Conservation (phyloP, 2,113 vertebrate species). For the Xiphophorus hellerii region DNA sequence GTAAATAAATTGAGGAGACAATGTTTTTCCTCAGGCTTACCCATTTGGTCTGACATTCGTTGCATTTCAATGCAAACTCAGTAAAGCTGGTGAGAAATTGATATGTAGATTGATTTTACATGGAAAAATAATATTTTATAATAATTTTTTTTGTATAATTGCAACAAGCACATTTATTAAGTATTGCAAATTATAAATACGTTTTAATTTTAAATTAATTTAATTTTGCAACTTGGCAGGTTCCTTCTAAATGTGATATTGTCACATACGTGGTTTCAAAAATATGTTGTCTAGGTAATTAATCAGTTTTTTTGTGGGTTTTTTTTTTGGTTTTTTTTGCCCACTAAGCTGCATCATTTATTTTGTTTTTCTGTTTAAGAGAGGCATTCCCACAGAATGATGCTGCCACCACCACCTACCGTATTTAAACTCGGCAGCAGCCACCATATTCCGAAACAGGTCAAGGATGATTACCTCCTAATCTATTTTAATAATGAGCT, state of each 20-base stretch:
- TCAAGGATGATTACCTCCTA: neutral
- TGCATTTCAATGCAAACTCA: neutral
- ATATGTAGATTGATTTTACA: neutral
- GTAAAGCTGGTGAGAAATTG: neutral
- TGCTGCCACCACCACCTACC: neutral
- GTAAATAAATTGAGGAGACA: neutral
- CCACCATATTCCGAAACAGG: neutral
- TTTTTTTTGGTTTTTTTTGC: too few relatives aligned
- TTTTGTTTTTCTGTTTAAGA: too few relatives aligned
- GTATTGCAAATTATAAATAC: too few relatives aligned
- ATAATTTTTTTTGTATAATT: neutral
- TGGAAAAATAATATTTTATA: neutral
- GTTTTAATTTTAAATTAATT: too few relatives aligned
- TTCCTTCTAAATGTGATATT: too few relatives aligned
- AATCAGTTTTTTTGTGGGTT: too few relatives aligned
- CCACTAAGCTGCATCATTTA: too few relatives aligned
- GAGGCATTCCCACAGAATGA: neutral
- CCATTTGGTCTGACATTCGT: neutral
- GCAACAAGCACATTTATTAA: too few relatives aligned
- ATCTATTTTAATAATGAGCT: neutral
- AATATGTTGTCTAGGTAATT: too few relatives aligned
- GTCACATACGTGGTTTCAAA: too few relatives aligned
- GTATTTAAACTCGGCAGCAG: neutral
- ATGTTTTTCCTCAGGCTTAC: neutral
- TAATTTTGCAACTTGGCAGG: too few relatives aligned